These are phyloP conservation scores for Melanogrammus aeglefinus DNA, from an alignment of 2,797 vertebrate species.

Conservation along the genomic window DNA sequence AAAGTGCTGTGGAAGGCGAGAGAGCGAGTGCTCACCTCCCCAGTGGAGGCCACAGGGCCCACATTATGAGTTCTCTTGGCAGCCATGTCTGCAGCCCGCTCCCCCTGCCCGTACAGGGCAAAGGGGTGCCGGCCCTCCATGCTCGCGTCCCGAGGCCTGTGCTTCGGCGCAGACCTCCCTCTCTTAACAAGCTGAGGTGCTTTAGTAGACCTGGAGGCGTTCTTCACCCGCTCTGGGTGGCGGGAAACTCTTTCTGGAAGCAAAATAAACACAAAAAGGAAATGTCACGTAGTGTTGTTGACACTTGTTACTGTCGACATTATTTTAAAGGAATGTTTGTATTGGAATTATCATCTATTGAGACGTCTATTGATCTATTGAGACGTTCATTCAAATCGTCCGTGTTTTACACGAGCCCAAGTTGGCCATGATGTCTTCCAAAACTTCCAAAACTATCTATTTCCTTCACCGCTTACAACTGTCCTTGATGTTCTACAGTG, in stretches of 20 bases:
- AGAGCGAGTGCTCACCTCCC: constrained; percentile 72
- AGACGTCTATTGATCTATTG: not conserved
- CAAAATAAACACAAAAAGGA: constrained; percentile 10
- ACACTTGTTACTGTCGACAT: not conserved
- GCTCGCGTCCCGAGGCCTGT: constrained; percentile 58
- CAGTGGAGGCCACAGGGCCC: constrained; percentile 78
- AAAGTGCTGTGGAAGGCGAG: not conserved
- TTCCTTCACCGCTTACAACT: not conserved
- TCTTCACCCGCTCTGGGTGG: constrained; percentile 48
- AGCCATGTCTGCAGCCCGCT: constrained; percentile 82
- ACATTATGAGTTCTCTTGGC: constrained; percentile 91
- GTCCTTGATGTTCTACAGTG: not conserved
- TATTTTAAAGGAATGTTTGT: not conserved
- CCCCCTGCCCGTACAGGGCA: constrained; percentile 88
- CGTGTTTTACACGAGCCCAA: no score
- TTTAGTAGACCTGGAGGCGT: constrained; percentile 61
- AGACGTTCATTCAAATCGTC: no score
- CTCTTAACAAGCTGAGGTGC: constrained; percentile 34
- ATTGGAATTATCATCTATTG: not conserved
- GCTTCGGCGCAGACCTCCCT: constrained; percentile 52
- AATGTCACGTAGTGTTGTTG: not conserved
- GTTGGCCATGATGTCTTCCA: no score
- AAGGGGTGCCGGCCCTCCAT: constrained; percentile 85
- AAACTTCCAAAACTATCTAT: no score
- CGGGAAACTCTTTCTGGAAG: constrained; percentile 35